Conservation (phyloP, 2,797 vertebrate species). For the Halcyon badia region DNA sequence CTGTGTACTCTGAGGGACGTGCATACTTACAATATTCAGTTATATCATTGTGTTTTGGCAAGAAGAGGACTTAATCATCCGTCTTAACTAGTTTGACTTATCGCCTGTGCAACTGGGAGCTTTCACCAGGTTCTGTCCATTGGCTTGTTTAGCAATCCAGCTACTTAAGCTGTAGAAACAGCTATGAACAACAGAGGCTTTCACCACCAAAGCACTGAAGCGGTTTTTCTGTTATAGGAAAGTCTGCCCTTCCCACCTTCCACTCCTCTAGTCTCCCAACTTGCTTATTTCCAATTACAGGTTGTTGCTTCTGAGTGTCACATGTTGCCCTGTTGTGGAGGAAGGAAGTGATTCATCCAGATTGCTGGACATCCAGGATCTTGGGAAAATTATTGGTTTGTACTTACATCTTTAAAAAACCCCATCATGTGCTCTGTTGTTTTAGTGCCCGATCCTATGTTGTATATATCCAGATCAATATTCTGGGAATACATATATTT, state of each 20-base stretch:
- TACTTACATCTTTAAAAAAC: not conserved
- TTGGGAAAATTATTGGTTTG: not conserved
- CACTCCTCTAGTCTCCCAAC: not conserved
- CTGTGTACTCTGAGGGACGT: not conserved
- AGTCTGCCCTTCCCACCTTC: not conserved
- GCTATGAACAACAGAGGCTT: not conserved
- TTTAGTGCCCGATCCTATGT: not conserved
- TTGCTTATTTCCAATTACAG: not conserved
- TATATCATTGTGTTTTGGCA: not conserved
- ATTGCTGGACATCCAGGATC: not conserved
- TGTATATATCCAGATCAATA: not conserved
- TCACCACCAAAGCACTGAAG: too few relatives aligned
- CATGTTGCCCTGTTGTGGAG: not conserved
- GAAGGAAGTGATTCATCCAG: not conserved
- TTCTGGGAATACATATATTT: not conserved
- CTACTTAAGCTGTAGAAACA: not conserved
- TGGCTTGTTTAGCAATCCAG: fast-evolving
- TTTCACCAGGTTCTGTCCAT: fast-evolving
- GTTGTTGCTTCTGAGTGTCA: not conserved
- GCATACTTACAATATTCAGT: not conserved
- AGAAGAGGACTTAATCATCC: not conserved
- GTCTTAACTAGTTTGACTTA: not conserved
- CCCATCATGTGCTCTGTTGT: not conserved
- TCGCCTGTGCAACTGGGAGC: fast-evolving
- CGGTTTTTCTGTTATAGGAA: not conserved